Evolutionary conservation across 1,140 invertebrate species (phyloP), one percentile per base, ranked within the genome.

Genomic region (Anadara kagoshimensis): DNA sequence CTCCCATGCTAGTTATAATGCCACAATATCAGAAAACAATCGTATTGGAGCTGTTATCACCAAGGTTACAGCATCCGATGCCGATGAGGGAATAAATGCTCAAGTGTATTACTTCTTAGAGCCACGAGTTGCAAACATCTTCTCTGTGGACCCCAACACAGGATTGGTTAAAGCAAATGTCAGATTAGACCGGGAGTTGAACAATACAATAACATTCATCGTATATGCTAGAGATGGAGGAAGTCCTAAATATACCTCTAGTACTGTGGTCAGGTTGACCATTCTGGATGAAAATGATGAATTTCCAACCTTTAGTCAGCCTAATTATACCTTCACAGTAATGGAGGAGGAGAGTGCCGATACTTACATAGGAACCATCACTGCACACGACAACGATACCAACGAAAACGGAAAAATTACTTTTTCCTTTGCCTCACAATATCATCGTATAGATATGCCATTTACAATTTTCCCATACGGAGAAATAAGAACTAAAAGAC

Each of bases 311-410:
- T 87, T 98, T 95, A 0, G 97, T 96, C 0, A 94, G 96, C 83
- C 89, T 98, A 26, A 86, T 96, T 63, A 93, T 98, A 0, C 96
- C 95, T 85, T 92, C 97, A 96, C 98, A 86, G 93, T 96, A 1
- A 97, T 98, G 86, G 97, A 98, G 87, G 96, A 97, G 87, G 90
- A 93, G 1, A 96, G 96, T 0, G 92, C 93, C 76, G 98, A 98
- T 69, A 70, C 69, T n/a, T 56, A 58, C 14, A 62, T 80, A 54
- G 81, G 78, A 12, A 54, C 66, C 29, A 75, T 83, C 8, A 75
- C 56, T 41, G 81, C 76, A 5, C 66, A 69, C 20, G 80, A 82
- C 57, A 20, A 41, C 24, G 80, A 82, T 72, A 41, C 58, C 10
- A 56, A 51, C 22, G 71, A 76, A 12, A 82, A 82, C 75, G 78